Conservation (phyloP, 2,113 vertebrate species). For the Chlamydotis undulata region DNA sequence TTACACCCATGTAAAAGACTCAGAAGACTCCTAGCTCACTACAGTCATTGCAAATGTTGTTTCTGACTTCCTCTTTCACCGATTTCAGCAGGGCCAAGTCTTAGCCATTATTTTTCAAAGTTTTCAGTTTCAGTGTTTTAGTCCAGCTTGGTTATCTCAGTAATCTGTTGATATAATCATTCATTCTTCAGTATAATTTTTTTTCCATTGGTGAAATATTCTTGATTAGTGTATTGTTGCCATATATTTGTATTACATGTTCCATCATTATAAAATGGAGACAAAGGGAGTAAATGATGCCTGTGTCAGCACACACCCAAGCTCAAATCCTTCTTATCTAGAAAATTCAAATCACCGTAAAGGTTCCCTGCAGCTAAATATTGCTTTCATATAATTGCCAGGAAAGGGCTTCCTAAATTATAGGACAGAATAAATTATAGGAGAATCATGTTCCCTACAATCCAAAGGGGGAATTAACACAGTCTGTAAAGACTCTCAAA, state of each 20-base stretch:
- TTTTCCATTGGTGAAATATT: background rate
- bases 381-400: conserved; percentile 50
- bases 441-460: conserved; percentile 32
- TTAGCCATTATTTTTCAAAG: background rate
- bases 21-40: background rate
- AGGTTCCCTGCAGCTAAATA: conserved; percentile 52
- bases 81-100: background rate
- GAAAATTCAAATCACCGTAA: conserved; percentile 44
- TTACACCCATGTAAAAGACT: background rate
- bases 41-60: background rate
- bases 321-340: conserved; percentile 36
- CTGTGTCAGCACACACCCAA: conserved; percentile 27
- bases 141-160: background rate
- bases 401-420: conserved; percentile 43
- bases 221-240: background rate
- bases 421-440: conserved; percentile 46
- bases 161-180: background rate
- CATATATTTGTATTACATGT: background rate
- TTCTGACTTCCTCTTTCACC: background rate
- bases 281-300: conserved; percentile 4
- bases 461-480: conserved; percentile 37
- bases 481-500: background rate
- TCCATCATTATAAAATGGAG: conserved; percentile 11
- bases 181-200: background rate
- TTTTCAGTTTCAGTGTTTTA: background rate